Evolutionary conservation across 2,888 invertebrate genomes (phyloP), one percentile per base, ranked within the genome.

Genomic region (Branchellion lobata): DNA sequence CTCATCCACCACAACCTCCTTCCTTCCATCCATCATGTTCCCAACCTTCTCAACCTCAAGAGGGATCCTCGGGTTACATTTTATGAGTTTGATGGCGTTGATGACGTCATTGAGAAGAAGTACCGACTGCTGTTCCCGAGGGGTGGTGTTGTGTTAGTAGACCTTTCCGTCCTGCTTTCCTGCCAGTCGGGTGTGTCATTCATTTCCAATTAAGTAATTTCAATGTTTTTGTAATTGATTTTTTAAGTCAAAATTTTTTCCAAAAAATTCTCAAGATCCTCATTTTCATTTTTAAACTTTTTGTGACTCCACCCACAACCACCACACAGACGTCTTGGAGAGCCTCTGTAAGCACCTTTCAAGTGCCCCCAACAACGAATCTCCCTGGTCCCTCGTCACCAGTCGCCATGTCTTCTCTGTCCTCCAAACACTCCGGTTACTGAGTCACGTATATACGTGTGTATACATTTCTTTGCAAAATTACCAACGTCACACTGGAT

Each of bases 141-240:
- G 34, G 79, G 74, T 27, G 79, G 79, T 51, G 74, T 68, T 21
- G 75, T 79, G 27, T 33, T 79, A 21, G 31, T 79, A 68, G 79
- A 79, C 31, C 57, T 71, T 24, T 27, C 65, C 1, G 79, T 74
- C 11, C 74, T 79, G n/a, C 34, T 79, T 34, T 36, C 79, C 14
- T 79, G 75, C 51, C 73, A 79, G 31, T 68, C 79, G 31, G 79
- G 79, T 79, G 24, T 21, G 65, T 21, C 21, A 3, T 65, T 29
- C 27, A 21, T 8, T 27, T 27, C 65, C 5, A 51, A 14, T 51
- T 51, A n/a, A n/a, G n/a, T n/a, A n/a, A n/a, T n/a, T n/a, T 47
- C 47, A 47, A 14, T 14, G 18, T 47, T 47, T 47, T 47, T 47
- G 18, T 47, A 47, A 47, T 47, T 47, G 18, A 14, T 47, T 47